A percentile compares a stretch with the other conserved stretches of the same genome.
phyloP scores from a whole-genome alignment of 2,888 invertebrate genomes.

The Notodonta dromedarius region DNA sequence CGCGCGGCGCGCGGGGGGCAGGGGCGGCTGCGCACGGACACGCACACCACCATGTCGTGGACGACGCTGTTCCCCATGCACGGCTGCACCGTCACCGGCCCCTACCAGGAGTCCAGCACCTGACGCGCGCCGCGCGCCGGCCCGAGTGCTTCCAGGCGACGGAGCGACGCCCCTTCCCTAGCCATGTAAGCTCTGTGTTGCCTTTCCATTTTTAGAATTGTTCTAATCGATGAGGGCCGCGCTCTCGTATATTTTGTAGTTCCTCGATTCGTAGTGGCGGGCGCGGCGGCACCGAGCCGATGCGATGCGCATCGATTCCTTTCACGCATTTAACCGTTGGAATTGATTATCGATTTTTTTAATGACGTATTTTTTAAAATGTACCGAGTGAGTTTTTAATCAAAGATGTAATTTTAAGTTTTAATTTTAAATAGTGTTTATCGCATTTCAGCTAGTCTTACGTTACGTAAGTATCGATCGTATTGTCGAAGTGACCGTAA shows the following conservation, averaged over 20 bases:
- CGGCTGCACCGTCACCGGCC: slow-evolving; percentile 93
- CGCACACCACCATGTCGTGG: slow-evolving; percentile 92
- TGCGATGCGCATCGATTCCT: slow-evolving; percentile 57
- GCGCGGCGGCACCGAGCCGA: slow-evolving; percentile 51
- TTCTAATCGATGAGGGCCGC: slow-evolving; percentile 45
- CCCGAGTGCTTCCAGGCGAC: slow-evolving; percentile 40
- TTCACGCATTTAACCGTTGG: slow-evolving; percentile 67
- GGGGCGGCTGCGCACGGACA: slow-evolving; percentile 84
- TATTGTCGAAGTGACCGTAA: slow-evolving; percentile 70
- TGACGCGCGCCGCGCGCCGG: slow-evolving; percentile 63
- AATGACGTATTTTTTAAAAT: slow-evolving; percentile 67
- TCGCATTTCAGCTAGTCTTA: slow-evolving; percentile 84
- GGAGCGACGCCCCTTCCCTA: slow-evolving; percentile 55
- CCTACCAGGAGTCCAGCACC: slow-evolving; percentile 88
- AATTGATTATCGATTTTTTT: slow-evolving; percentile 71
- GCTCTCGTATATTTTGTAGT: slow-evolving; percentile 71
- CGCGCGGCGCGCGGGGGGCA: slow-evolving; percentile 69
- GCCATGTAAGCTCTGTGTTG: slow-evolving; percentile 55
- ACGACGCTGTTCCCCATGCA: slow-evolving; percentile 95
- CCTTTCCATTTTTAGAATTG: slow-evolving; percentile 40
- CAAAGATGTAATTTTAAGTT: slow-evolving; percentile 83
- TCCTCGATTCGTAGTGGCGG: slow-evolving; percentile 56
- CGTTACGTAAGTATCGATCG: slow-evolving; percentile 76
- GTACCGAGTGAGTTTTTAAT: slow-evolving; percentile 80
- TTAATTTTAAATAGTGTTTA: slow-evolving; percentile 77